phyloP scores from a whole-genome alignment of 2,888 invertebrate genomes.

The Papilio gigon region DNA sequence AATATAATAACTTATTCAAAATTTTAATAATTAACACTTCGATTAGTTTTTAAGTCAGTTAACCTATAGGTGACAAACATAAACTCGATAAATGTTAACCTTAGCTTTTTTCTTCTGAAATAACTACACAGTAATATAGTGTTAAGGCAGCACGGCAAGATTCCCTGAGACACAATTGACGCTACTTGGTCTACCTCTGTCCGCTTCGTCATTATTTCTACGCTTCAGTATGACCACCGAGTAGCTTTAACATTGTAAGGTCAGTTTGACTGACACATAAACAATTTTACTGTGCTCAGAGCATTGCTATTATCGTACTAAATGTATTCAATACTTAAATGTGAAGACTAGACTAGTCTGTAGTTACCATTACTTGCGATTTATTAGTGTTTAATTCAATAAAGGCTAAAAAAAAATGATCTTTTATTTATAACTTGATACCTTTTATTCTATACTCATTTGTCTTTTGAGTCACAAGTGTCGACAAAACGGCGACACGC shows the following conservation, averaged over 20 bases:
- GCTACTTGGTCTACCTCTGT: conserved; percentile 2
- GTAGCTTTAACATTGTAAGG: conserved; percentile 35
- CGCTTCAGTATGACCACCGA: conserved; percentile 28
- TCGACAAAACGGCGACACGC: no score
- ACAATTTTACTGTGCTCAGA: conserved; percentile 35
- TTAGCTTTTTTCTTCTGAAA: no score
- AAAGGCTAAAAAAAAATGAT: conserved; percentile 26
- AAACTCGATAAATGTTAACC: no score
- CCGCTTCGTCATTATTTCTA: conserved; percentile 12
- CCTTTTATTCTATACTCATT: no score
- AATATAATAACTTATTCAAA: no score
- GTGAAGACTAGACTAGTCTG: conserved; percentile 20
- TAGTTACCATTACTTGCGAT: conserved; percentile 15
- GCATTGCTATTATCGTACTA: conserved; percentile 21
- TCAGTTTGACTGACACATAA: conserved; percentile 35
- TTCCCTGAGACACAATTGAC: conserved; percentile 8
- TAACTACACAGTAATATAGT: no score
- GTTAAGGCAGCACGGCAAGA: neutral
- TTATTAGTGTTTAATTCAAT: conserved; percentile 28
- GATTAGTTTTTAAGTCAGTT: no score
- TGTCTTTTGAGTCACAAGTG: no score
- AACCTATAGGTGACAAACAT: no score
- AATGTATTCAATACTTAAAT: conserved; percentile 27
- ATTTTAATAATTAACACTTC: no score
- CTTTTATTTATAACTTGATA: conserved; percentile 5